Percentiles rank a stretch among this genome's conserved stretches.
Conservation (phyloP, 2,113 vertebrate genomes). For the Hippocampus abdominalis region DNA sequence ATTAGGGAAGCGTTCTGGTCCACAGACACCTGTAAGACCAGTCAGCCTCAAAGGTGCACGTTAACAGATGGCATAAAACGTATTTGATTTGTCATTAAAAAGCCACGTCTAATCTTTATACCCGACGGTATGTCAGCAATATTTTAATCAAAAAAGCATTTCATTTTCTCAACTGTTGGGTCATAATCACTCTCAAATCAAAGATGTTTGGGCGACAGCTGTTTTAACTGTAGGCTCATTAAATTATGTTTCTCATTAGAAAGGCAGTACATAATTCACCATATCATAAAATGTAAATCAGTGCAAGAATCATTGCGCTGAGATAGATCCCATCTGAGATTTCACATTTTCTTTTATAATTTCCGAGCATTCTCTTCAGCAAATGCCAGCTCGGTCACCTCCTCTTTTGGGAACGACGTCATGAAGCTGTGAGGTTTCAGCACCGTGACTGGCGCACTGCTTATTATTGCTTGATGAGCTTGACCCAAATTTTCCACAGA, state of each 20-base stretch:
- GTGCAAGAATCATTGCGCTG: slow-evolving; percentile 31
- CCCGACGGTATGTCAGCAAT: slow-evolving; percentile 1
- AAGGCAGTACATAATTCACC: slow-evolving; percentile 25
- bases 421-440: slow-evolving; percentile 53
- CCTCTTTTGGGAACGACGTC: slow-evolving; percentile 46
- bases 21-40: slow-evolving; percentile 69
- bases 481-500: slow-evolving; percentile 68
- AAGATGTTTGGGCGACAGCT: slow-evolving; percentile 16
- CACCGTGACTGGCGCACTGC: slow-evolving; percentile 55
- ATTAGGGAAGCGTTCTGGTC: slow-evolving; percentile 68
- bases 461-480: slow-evolving; percentile 68
- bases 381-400: slow-evolving; percentile 44
- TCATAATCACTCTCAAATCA: neutral
- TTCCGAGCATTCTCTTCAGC: slow-evolving; percentile 31
- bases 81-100: slow-evolving; percentile 54
- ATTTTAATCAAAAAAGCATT: slow-evolving; percentile 8
- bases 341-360: slow-evolving; percentile 31
- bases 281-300: slow-evolving; percentile 38
- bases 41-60: slow-evolving; percentile 61
- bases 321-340: slow-evolving; percentile 52
- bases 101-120: slow-evolving; percentile 18
- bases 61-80: slow-evolving; percentile 59
- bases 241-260: slow-evolving; percentile 8
- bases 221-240: neutral
- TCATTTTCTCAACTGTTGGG: neutral